These are phyloP conservation scores for Platanista minor DNA, from an alignment of 2,113 vertebrate species.

Conservation along the genomic window DNA sequence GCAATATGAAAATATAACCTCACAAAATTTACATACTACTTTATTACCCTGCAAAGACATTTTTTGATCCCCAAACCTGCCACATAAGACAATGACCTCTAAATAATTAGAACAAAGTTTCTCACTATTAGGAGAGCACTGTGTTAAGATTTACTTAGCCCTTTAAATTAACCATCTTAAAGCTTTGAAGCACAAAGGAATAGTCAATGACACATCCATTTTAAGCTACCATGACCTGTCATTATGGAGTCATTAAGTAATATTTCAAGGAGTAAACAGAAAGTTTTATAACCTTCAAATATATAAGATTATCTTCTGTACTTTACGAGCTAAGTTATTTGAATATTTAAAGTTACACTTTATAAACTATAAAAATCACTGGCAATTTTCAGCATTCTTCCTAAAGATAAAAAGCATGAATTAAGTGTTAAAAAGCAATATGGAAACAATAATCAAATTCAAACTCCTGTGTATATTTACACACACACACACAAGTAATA, in stretches of 20 bases:
- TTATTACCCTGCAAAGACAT: background rate
- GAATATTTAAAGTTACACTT: conserved; percentile 61
- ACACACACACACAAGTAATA: background rate
- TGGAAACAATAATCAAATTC: conserved; percentile 22
- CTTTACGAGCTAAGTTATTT: conserved; percentile 56
- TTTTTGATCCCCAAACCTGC: background rate
- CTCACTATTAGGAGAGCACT: background rate
- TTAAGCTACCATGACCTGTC: conserved; percentile 65
- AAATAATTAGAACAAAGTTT: conserved; percentile 15
- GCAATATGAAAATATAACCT: background rate
- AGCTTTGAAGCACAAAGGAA: conserved; percentile 74
- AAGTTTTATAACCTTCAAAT: conserved; percentile 72
- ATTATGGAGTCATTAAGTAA: conserved; percentile 74
- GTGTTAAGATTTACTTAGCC: conserved; percentile 6
- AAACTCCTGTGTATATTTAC: background rate
- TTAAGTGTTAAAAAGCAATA: conserved; percentile 26
- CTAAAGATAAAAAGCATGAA: conserved; percentile 6
- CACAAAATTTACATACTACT: background rate
- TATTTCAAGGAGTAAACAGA: conserved; percentile 68
- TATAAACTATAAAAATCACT: conserved; percentile 49
- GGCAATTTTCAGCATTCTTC: background rate
- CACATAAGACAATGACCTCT: background rate
- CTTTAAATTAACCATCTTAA: conserved; percentile 70
- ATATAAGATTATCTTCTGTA: conserved; percentile 10
- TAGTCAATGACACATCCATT: conserved; percentile 74